Percentiles rank a stretch among this genome's conserved stretches.
phyloP scores from a whole-genome alignment of 2,113 vertebrate species.

The Ammodytes dubius region DNA sequence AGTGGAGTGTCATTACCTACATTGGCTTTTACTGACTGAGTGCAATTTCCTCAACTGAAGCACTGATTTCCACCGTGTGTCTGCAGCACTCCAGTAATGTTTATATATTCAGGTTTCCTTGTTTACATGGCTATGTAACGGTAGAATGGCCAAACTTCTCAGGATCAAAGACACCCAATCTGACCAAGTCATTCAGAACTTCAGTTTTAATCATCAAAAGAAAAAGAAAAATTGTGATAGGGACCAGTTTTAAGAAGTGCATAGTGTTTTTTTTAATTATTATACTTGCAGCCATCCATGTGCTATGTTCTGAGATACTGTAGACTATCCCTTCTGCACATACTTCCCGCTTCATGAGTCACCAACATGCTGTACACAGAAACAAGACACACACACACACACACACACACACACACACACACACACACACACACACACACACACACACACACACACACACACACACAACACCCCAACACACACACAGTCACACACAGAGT shows the following conservation, averaged over 20 bases:
- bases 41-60: background rate
- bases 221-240: background rate
- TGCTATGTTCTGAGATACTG: conserved; percentile 23
- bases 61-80: conserved; percentile 1
- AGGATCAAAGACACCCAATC: background rate
- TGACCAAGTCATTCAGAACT: background rate
- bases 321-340: conserved; percentile 47
- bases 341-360: conserved; percentile 64
- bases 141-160: background rate
- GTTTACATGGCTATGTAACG: background rate
- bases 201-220: background rate
- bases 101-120: conserved; percentile 10
- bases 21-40: background rate
- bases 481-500: conserved; percentile 56
- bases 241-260: background rate
- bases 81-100: conserved; percentile 12
- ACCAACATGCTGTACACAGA: conserved; percentile 40
- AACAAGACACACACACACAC: conserved; percentile 46
- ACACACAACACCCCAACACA: conserved; percentile 56
- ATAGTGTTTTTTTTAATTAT: background rate
- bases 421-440: conserved; percentile 43
- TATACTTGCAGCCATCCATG: conserved; percentile 29
- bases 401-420: conserved; percentile 51
- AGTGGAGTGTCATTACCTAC: background rate
- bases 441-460: conserved; percentile 58